phyloP scores from a whole-genome alignment of 23 tunicate species.

The Trididemnum nubilum region DNA sequence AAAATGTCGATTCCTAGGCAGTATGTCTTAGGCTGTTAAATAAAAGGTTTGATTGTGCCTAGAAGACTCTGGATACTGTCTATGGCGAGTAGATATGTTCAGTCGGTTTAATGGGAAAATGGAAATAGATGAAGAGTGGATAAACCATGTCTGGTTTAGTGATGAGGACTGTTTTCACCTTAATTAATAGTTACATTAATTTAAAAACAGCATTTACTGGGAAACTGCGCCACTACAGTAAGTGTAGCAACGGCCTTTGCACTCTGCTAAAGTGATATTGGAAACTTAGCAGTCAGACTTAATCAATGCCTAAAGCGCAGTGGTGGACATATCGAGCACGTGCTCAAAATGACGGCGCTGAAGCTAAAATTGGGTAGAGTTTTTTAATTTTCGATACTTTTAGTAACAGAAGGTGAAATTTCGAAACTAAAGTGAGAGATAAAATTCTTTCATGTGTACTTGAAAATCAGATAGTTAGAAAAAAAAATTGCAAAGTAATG shows the following conservation, averaged over 20 bases:
- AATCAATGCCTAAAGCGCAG: neutral
- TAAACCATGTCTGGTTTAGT: constrained; percentile 22
- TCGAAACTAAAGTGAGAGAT: neutral
- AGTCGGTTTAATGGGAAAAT: neutral
- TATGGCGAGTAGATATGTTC: constrained; percentile 21
- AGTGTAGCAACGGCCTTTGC: constrained; percentile 16
- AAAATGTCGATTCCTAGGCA: too few relatives aligned
- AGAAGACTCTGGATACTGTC: too few relatives aligned
- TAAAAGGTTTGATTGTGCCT: too few relatives aligned
- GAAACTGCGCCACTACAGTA: constrained; percentile 1
- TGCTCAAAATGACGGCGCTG: neutral
- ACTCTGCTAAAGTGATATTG: constrained; percentile 4
- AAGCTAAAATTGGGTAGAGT: neutral
- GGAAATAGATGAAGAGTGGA: neutral
- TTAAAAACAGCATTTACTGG: constrained; percentile 1
- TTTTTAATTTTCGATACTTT: neutral
- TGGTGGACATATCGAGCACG: neutral
- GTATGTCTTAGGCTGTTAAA: too few relatives aligned
- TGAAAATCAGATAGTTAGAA: neutral
- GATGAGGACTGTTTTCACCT: constrained; percentile 7
- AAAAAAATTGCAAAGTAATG: neutral
- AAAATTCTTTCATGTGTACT: neutral
- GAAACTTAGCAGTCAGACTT: constrained; percentile 3
- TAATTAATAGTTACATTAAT: neutral
- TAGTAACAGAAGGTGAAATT: neutral